Conservation (phyloP, 2,113 vertebrate species). For the Xyrauchen texanus region DNA sequence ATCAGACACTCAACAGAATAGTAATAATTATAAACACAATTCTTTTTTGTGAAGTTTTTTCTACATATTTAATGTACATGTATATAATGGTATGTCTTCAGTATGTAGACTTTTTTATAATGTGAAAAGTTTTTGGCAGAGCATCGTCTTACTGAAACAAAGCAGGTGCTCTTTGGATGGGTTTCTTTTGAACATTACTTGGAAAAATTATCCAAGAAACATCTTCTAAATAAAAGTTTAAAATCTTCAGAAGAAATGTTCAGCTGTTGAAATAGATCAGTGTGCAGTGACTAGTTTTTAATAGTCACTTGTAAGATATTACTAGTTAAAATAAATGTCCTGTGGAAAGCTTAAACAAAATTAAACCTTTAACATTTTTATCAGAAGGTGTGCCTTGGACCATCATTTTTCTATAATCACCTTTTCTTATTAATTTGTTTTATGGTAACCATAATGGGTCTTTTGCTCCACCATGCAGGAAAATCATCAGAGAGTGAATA, state of each 20-base stretch:
- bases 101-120: too few species aligned
- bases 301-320: background rate
- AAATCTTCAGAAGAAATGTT: background rate
- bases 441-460: constrained; percentile 23
- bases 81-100: too few species aligned
- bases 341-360: background rate
- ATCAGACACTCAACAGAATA: background rate
- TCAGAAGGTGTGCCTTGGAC: background rate
- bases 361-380: background rate
- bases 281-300: background rate
- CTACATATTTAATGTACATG: too few species aligned
- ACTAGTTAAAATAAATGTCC: too few species aligned
- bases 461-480: constrained; percentile 76
- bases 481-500: constrained; percentile 93
- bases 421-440: background rate
- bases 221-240: background rate
- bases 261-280: background rate
- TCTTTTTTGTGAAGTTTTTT: too few species aligned
- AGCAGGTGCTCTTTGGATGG: background rate
- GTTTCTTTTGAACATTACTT: background rate
- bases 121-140: too few species aligned
- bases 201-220: background rate
- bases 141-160: background rate
- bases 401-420: background rate
- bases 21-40: background rate